Conservation (phyloP, 2,888 invertebrate species). For the Cecidostiba fungosa region DNA sequence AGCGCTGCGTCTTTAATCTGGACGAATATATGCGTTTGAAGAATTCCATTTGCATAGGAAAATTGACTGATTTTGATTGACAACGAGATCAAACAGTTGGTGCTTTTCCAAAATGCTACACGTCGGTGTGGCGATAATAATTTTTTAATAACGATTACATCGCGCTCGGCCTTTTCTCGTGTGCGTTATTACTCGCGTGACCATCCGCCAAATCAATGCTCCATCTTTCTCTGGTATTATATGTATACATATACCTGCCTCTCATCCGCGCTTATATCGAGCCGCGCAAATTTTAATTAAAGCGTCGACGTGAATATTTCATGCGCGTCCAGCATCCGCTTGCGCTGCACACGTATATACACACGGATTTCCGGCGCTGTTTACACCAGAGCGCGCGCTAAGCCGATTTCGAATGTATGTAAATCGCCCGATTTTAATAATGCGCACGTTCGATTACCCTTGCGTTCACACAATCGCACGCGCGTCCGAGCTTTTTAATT, state of each 20-base stretch:
- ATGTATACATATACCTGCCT: background rate
- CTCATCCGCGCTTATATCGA: background rate
- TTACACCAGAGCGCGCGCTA: conserved; percentile 27
- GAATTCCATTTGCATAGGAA: too few species aligned
- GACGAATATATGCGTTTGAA: too few species aligned
- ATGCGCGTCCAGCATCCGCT: background rate
- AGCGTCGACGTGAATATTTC: conserved; percentile 43
- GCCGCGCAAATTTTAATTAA: conserved; percentile 53
- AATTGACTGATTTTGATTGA: too few species aligned
- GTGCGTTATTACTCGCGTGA: background rate
- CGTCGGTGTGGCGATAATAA: background rate
- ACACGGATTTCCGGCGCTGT: conserved; percentile 23
- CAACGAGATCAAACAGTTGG: too few species aligned
- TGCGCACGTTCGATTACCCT: conserved; percentile 47
- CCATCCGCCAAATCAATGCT: background rate
- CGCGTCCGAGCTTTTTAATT: background rate
- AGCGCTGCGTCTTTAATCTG: too few species aligned
- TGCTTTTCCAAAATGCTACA: background rate
- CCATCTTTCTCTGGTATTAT: background rate
- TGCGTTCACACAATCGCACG: conserved; percentile 4
- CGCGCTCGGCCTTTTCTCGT: background rate
- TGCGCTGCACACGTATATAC: background rate
- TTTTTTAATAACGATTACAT: conserved; percentile 22
- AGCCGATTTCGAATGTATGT: conserved; percentile 54
- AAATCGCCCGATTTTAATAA: conserved; percentile 59